These are phyloP conservation scores for Nothocercus julius DNA, from an alignment of 2,113 vertebrate species.

Conservation along the genomic window DNA sequence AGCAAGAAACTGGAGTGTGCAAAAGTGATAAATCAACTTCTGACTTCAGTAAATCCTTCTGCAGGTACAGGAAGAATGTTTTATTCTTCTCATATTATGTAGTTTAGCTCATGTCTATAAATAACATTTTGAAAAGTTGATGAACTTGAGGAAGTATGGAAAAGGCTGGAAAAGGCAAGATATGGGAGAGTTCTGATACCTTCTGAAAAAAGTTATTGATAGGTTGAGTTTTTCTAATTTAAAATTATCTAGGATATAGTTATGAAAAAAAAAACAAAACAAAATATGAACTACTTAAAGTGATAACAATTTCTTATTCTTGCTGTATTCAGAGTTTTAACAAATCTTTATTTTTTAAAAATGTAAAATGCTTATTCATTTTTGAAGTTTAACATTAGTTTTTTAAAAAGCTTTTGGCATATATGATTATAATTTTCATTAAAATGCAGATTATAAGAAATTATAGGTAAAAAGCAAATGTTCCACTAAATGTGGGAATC, in stretches of 20 bases:
- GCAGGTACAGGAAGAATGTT: not conserved
- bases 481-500: not conserved
- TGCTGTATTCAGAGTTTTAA: not conserved
- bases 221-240: not conserved
- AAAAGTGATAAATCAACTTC: conserved; percentile 15
- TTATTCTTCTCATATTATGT: not conserved
- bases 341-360: not conserved
- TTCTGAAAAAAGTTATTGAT: not conserved
- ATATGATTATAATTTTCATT: not conserved
- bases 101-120: not conserved
- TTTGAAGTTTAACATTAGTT: not conserved
- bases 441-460: not conserved
- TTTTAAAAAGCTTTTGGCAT: not conserved
- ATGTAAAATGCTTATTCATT: not conserved
- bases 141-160: not conserved
- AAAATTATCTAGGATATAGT: not conserved
- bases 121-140: not conserved
- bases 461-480: not conserved
- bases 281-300: not conserved
- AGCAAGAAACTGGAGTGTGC: not conserved
- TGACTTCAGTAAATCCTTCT: not conserved
- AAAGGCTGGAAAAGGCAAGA: not conserved
- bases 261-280: not conserved
- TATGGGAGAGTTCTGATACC: not conserved
- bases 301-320: not conserved